These are phyloP conservation scores for Psittacula cyanocephala DNA, from an alignment of 2,113 vertebrate species.

Conservation along the genomic window DNA sequence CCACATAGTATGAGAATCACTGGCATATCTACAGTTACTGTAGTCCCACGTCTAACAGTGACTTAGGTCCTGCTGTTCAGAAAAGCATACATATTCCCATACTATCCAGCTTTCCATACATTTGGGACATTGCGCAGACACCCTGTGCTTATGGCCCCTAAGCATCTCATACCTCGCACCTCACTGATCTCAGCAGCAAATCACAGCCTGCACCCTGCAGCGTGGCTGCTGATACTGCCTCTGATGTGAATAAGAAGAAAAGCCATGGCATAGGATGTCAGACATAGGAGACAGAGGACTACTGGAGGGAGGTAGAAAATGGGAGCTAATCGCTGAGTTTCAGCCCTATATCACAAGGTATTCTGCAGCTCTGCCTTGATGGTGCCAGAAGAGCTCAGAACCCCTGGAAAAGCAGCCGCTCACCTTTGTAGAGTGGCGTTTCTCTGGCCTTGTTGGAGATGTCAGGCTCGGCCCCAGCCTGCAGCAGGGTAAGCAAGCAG, in stretches of 20 bases:
- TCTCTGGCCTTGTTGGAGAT: constrained; percentile 84
- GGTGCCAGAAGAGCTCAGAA: neutral
- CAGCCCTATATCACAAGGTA: neutral
- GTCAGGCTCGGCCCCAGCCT: constrained; percentile 83
- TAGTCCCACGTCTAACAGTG: neutral
- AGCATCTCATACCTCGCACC: neutral
- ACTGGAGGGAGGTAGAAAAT: neutral
- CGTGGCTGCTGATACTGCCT: neutral
- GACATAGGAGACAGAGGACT: neutral
- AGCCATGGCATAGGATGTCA: neutral
- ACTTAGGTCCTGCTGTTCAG: neutral
- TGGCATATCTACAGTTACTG: neutral
- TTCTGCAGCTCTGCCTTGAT: neutral
- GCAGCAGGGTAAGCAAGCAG: constrained; percentile 80
- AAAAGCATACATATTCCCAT: neutral
- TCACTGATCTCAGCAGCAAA: neutral
- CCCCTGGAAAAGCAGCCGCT: neutral
- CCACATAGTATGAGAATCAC: neutral
- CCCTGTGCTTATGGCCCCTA: neutral
- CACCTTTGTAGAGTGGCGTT: constrained; percentile 91
- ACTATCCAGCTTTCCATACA: neutral
- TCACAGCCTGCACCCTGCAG: neutral
- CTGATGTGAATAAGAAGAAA: neutral
- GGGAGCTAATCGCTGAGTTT: neutral
- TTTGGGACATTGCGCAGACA: neutral